Conservation (phyloP, 2,797 vertebrate genomes). For the Hirundo rustica region DNA sequence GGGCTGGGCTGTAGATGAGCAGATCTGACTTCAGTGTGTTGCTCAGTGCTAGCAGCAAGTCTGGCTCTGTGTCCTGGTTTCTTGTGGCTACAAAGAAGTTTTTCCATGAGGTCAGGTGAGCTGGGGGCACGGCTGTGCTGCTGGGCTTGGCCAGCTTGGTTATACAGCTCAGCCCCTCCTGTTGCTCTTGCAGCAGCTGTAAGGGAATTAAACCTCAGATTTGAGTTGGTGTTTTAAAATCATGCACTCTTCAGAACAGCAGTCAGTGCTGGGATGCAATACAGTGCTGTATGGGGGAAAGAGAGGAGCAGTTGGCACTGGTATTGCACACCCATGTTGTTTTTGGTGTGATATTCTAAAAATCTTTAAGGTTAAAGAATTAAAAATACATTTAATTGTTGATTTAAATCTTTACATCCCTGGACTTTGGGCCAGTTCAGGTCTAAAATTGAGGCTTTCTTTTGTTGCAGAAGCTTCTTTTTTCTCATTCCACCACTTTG, state of each 20-base stretch:
- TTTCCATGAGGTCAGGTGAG: accelerated
- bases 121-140: accelerated
- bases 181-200: neutral
- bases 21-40: accelerated
- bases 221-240: neutral
- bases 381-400: neutral
- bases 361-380: neutral
- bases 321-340: neutral
- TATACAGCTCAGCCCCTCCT: neutral
- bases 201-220: neutral
- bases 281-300: accelerated
- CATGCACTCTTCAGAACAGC: accelerated
- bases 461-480: neutral
- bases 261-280: neutral
- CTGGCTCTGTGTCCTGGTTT: accelerated
- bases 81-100: neutral
- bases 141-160: neutral
- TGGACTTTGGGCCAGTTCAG: neutral
- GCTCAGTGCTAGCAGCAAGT: neutral
- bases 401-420: neutral
- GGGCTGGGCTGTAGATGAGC: neutral
- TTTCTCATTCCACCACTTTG: neutral
- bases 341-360: neutral
- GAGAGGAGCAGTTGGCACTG: neutral
- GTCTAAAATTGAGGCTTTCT: neutral